A percentile compares a stretch with the other conserved stretches of the same genome.
These are phyloP conservation scores for Rhizomys pruinosus DNA, from an alignment of 2,113 vertebrate species.

Conservation along the genomic window DNA sequence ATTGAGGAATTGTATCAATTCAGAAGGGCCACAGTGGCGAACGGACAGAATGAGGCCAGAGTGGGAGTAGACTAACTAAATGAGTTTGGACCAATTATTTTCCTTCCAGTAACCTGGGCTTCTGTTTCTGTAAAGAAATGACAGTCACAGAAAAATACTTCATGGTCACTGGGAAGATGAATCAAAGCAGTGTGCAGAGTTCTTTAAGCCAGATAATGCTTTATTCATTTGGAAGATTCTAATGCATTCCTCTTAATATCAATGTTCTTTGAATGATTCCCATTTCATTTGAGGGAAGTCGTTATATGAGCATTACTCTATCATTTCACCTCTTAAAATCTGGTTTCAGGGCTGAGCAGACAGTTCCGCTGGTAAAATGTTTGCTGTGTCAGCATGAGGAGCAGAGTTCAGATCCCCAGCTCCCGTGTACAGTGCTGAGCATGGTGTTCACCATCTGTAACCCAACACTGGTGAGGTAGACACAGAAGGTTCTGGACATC, in stretches of 20 bases:
- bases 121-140: background rate
- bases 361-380: too few species aligned
- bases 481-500: too few species aligned
- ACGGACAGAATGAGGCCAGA: fast-evolving
- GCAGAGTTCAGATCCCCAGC: background rate
- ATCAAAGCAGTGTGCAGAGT: fast-evolving
- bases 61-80: background rate
- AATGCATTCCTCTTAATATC: background rate
- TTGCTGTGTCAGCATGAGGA: fast-evolving
- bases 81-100: background rate
- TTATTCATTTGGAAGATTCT: background rate
- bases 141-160: too few species aligned
- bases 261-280: background rate
- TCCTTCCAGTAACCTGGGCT: background rate
- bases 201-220: background rate
- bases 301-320: background rate
- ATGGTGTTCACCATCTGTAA: background rate
- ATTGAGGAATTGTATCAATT: background rate
- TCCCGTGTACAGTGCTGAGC: background rate
- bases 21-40: too few species aligned
- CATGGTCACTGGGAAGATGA: background rate
- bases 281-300: background rate
- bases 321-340: background rate
- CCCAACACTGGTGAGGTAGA: too few species aligned
- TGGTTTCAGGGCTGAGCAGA: background rate